Base-by-base conservation (phyloP, 1,140 invertebrate species). In the Apolygus lucorum region DNA sequence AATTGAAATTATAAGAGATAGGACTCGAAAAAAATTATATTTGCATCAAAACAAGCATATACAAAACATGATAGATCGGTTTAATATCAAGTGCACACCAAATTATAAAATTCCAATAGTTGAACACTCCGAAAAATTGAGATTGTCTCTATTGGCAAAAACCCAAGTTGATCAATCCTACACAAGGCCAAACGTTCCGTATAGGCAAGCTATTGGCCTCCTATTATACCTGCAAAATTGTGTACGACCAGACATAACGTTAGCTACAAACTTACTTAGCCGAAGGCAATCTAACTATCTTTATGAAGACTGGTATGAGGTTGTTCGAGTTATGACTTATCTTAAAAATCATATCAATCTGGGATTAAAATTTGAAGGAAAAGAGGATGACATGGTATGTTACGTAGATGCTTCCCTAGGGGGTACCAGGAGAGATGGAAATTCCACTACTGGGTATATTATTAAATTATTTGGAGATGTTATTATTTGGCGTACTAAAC, bases 401-500 rank as follows among this genome's bases (percentile, higher is more conserved):
- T 76, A 70, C 65, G 34, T 65, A 27, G 74, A 75, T 62, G 67
- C 74, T 2, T 75, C 76, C 21, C 74, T 68, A n/a, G 75, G 70
- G 24, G 59, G 21, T 28, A 64, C 59, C 25, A 62, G 49, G 28
- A 69, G 2, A 22, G 34, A 65, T 52, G 28, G 71, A 2, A 63
- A 70, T 42, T 76, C 74, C 21, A 74, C 71, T 4, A 70, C 72
- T 49, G 75, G 75, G 2, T 75, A 72, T 68, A 52, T 72, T 0
- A 52, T 74, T 22, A 63, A 73, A 27, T 21, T 76, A 13, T 69
- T 69, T 69, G 74, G 73, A 27, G 70, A 70, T 49, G 28, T 73
- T 1, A 71, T 79, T 22, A 70, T 73, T 2, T 79, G 77, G 77
- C 62, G 70, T 11, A 72, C 73, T 52, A 75, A 73, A 52, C 75